Evolutionary conservation across 1,140 invertebrate species (phyloP).

Genomic region (Drosophila pectinifera): DNA sequence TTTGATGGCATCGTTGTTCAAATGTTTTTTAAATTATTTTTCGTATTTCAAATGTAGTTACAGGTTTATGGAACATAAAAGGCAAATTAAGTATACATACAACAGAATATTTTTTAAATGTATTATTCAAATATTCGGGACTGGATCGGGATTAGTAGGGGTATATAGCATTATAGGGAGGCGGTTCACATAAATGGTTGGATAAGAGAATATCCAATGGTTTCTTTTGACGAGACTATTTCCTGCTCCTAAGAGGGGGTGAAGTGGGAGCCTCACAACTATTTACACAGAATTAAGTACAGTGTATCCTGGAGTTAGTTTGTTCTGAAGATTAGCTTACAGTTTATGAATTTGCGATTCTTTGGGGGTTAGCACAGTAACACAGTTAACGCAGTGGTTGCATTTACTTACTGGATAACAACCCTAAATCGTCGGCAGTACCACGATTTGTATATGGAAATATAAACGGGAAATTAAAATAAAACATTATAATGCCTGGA

Average conservation of each 20-base stretch:
- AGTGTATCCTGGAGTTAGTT: constrained; percentile 57
- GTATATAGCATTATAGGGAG: constrained; percentile 16
- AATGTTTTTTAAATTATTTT: constrained; percentile 20
- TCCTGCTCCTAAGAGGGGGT: constrained; percentile 49
- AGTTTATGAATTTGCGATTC: constrained; percentile 22
- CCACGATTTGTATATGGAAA: constrained; percentile 70
- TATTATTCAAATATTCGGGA: constrained; percentile 27
- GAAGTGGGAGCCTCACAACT: constrained; percentile 7
- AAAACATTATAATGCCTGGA: constrained; percentile 56
- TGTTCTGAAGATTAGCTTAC: constrained; percentile 61
- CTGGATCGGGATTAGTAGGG: constrained; percentile 35
- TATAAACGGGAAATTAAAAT: constrained; percentile 65
- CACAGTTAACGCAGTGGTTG: constrained; percentile 39
- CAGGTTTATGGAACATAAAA: constrained; percentile 69
- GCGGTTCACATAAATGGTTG: constrained; percentile 37
- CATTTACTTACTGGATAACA: constrained; percentile 92
- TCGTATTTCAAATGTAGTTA: constrained; percentile 31
- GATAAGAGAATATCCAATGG: constrained; percentile 10
- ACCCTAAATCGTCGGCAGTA: constrained; percentile 86
- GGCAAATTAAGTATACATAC: constrained; percentile 37
- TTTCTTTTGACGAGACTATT: constrained; percentile 77
- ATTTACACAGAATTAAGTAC: constrained; percentile 18
- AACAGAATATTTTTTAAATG: constrained; percentile 22
- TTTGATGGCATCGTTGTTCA: constrained; percentile 75
- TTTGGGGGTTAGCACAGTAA: constrained; percentile 73